These are phyloP conservation scores for Cancer borealis DNA, from an alignment of 2,888 invertebrate species.

Conservation along the genomic window DNA sequence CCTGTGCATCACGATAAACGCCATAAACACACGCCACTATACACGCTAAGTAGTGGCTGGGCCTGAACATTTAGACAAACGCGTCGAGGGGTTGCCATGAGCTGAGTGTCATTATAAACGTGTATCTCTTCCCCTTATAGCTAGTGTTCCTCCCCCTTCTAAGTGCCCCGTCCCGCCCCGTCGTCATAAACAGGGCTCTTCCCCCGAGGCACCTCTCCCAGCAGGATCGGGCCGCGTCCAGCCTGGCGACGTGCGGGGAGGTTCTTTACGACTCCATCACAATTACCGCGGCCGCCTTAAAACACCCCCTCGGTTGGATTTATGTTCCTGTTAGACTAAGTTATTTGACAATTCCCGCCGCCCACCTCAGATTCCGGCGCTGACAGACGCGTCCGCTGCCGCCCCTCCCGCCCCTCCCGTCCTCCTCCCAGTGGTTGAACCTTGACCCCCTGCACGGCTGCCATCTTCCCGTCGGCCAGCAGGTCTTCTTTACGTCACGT, in stretches of 20 bases:
- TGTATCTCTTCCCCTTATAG: neutral
- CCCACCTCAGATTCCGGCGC: conserved; percentile 52
- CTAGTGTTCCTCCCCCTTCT: neutral
- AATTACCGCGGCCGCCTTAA: conserved; percentile 67
- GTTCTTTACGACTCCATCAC: conserved; percentile 54
- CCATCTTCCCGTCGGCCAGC: neutral
- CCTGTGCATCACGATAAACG: neutral
- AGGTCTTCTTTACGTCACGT: neutral
- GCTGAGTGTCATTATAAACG: neutral
- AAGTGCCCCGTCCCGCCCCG: conserved; percentile 16
- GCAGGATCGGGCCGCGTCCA: conserved; percentile 49
- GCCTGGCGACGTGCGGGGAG: conserved; percentile 54
- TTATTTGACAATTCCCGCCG: conserved; percentile 66
- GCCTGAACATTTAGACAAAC: neutral
- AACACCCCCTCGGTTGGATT: conserved; percentile 65
- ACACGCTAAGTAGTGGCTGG: neutral
- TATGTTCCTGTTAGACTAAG: conserved; percentile 67
- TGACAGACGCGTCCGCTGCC: conserved; percentile 35
- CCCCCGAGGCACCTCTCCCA: conserved; percentile 44
- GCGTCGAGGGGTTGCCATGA: neutral
- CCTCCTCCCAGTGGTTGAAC: neutral
- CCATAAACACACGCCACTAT: neutral
- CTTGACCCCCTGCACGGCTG: conserved; percentile 37
- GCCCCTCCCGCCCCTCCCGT: neutral
- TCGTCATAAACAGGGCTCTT: conserved; percentile 57